These are phyloP conservation scores for Pseudopleuronectes americanus DNA, from an alignment of 2,797 vertebrate species.

Conservation along the genomic window DNA sequence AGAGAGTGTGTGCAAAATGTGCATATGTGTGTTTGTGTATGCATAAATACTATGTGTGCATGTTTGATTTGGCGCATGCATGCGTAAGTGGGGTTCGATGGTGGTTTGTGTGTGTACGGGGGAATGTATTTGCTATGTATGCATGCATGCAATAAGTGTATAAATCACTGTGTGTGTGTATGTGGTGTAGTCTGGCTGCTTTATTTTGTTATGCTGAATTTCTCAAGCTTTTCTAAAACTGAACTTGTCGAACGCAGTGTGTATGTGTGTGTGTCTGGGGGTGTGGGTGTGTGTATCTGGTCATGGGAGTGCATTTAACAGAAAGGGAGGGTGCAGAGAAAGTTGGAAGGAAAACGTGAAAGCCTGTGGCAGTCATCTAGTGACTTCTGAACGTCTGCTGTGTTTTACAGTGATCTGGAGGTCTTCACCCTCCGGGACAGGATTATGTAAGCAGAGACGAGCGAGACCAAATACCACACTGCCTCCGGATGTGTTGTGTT, in stretches of 20 bases:
- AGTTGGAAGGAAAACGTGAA: slow-evolving; percentile 53
- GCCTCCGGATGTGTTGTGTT: slow-evolving; percentile 38
- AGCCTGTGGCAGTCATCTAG: slow-evolving; percentile 50
- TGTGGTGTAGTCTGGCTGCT: slow-evolving; percentile 17
- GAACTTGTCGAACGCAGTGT: not conserved
- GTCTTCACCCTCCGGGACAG: slow-evolving; percentile 57
- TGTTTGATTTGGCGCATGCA: slow-evolving; percentile 36
- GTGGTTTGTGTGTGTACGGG: slow-evolving; percentile 21
- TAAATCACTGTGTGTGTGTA: slow-evolving; percentile 5
- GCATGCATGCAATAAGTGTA: not conserved
- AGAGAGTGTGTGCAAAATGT: not conserved
- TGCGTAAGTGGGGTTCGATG: slow-evolving; percentile 14
- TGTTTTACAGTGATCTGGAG: slow-evolving; percentile 53
- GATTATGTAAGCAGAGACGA: slow-evolving; percentile 67
- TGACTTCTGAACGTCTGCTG: slow-evolving; percentile 32
- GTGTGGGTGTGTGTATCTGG: slow-evolving; percentile 40
- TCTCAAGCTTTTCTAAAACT: slow-evolving; percentile 19
- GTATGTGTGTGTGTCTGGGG: slow-evolving; percentile 2
- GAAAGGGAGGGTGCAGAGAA: slow-evolving; percentile 44
- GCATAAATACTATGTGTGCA: slow-evolving; percentile 39
- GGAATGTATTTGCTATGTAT: slow-evolving; percentile 12
- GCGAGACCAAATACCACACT: slow-evolving; percentile 54
- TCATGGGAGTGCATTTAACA: slow-evolving; percentile 29
- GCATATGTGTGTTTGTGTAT: slow-evolving; percentile 28
- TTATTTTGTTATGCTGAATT: slow-evolving; percentile 19